Percentiles rank a stretch among this genome's conserved stretches.
These are phyloP conservation scores for Bagarius yarrelli DNA, from an alignment of 2,113 vertebrate species.

Conservation along the genomic window DNA sequence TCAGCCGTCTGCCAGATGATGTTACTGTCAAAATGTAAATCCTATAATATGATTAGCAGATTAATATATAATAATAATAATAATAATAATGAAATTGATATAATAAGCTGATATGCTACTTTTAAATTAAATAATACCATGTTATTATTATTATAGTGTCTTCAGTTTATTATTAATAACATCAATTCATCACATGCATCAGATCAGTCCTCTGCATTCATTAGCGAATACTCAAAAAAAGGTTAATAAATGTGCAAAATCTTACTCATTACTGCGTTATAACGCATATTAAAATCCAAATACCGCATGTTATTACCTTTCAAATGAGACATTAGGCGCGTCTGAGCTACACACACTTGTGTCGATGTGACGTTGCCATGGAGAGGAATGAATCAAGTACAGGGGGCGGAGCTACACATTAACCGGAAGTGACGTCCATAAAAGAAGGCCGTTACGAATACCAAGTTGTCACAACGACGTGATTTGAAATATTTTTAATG, in stretches of 20 bases:
- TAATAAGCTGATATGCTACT: neutral
- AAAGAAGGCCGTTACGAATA: neutral
- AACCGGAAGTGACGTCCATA: neutral
- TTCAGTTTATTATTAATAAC: neutral
- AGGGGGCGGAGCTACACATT: conserved; percentile 12
- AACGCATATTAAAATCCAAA: neutral
- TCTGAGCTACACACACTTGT: conserved; percentile 37
- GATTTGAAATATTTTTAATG: neutral
- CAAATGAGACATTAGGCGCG: conserved; percentile 39
- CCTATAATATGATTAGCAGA: too few species aligned
- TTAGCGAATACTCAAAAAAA: conserved; percentile 44
- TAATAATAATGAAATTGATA: too few species aligned
- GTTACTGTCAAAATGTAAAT: too few species aligned
- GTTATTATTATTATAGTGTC: too few species aligned
- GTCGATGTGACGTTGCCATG: conserved; percentile 69
- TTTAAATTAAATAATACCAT: too few species aligned
- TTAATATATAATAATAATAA: too few species aligned
- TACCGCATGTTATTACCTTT: conserved; percentile 49
- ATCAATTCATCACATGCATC: conserved; percentile 36
- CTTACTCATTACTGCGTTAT: neutral
- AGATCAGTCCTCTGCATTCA: conserved; percentile 56
- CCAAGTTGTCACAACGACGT: neutral
- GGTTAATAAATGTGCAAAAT: neutral
- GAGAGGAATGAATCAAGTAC: conserved; percentile 47
- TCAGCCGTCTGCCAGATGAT: too few species aligned